These are phyloP conservation scores for Labroides dimidiatus DNA, from an alignment of 2,797 vertebrate genomes.

Conservation along the genomic window DNA sequence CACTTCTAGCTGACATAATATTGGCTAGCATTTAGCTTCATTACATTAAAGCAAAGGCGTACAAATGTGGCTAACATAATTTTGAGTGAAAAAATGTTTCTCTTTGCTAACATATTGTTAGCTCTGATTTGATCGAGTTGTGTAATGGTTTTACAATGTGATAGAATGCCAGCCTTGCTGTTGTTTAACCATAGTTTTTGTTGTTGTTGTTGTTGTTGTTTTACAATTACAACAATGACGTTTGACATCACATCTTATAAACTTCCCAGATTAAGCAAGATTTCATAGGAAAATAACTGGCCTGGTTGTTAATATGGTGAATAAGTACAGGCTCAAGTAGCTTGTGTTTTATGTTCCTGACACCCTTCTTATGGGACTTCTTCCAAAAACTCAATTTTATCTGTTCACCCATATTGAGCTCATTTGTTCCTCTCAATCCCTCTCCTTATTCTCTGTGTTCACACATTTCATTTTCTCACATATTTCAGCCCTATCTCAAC, in stretches of 20 bases:
- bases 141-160: not conserved
- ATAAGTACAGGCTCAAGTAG: constrained; percentile 4
- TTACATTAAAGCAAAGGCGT: no score
- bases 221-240: no score
- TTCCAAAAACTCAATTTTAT: not conserved
- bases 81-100: no score
- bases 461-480: constrained; percentile 23
- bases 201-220: no score
- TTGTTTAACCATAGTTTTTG: no score
- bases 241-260: not conserved
- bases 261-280: no score
- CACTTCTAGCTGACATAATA: not conserved
- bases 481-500: not conserved
- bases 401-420: not conserved
- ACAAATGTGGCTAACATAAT: no score
- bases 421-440: not conserved
- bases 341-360: constrained; percentile 33
- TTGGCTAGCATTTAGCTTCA: not conserved
- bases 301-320: not conserved
- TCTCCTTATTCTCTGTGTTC: constrained; percentile 1
- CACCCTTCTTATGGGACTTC: constrained; percentile 3
- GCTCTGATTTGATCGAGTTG: no score
- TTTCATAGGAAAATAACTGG: not conserved
- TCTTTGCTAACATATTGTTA: no score
- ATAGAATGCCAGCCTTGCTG: not conserved